phyloP scores from a whole-genome alignment of 1,140 invertebrate genomes.

The Drosophila nasuta region DNA sequence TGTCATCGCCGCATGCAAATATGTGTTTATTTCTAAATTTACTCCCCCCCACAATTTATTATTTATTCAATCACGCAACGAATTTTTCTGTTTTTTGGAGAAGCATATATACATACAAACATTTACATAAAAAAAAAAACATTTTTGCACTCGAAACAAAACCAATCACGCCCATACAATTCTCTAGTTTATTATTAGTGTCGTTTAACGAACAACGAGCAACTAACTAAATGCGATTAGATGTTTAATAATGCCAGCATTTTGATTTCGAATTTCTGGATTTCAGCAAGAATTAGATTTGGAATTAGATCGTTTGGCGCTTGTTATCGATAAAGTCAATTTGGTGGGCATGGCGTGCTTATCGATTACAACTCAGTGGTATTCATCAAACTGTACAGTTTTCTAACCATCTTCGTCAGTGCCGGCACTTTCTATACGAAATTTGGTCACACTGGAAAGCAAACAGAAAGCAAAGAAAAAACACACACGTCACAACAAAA shows the following conservation, averaged over 20 bases:
- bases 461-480: constrained; percentile 52
- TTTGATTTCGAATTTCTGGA: constrained; percentile 23
- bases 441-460: not conserved
- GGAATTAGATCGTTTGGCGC: not conserved
- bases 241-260: constrained; percentile 54
- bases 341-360: no score
- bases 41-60: constrained; percentile 43
- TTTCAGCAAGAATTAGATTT: not conserved
- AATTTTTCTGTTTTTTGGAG: constrained; percentile 50
- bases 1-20: not conserved
- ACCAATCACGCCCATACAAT: constrained; percentile 44
- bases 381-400: not conserved
- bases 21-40: constrained; percentile 27
- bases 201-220: constrained; percentile 70
- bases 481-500: constrained; percentile 70
- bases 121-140: constrained; percentile 26
- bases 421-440: no score
- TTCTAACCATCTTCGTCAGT: not conserved
- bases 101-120: constrained; percentile 33
- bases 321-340: not conserved
- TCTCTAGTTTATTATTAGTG: constrained; percentile 75
- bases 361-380: no score
- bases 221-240: constrained; percentile 63
- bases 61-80: constrained; percentile 66
- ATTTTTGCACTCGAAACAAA: constrained; percentile 26